A percentile compares a stretch with the other conserved stretches of the same genome.
phyloP scores from a whole-genome alignment of 2,797 vertebrate species.

The Phalloptychus januarius region DNA sequence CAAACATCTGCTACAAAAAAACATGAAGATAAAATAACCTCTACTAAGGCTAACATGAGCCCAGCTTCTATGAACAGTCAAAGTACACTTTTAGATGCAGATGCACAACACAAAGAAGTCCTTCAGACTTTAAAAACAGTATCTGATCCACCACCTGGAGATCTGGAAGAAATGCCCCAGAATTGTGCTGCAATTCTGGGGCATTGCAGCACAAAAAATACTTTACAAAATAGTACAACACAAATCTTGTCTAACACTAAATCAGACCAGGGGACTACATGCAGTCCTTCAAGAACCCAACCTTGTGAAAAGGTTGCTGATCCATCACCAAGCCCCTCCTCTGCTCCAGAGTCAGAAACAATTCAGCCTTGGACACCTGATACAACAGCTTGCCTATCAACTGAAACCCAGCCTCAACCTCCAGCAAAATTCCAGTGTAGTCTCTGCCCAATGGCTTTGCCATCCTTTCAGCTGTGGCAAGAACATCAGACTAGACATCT shows the following conservation, averaged over 20 bases:
- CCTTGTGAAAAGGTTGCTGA: constrained; percentile 50
- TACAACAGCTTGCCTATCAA: constrained; percentile 32
- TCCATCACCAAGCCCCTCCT: constrained; percentile 31
- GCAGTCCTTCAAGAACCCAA: constrained; percentile 39
- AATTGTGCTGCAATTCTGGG: constrained; percentile 24
- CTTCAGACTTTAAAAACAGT: constrained; percentile 27
- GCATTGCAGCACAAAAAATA: too few relatives aligned
- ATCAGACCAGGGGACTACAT: constrained; percentile 29
- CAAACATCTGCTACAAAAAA: constrained; percentile 41
- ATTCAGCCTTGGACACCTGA: constrained; percentile 56
- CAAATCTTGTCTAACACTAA: constrained; percentile 26
- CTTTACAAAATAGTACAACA: constrained; percentile 39
- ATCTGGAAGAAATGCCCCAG: constrained; percentile 41
- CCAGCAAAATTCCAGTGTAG: constrained; percentile 95
- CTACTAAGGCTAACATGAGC: constrained; percentile 38
- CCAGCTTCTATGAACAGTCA: constrained; percentile 31
- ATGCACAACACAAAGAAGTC: constrained; percentile 49
- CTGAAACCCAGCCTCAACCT: constrained; percentile 77
- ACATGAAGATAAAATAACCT: constrained; percentile 45
- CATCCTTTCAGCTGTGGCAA: constrained; percentile 97
- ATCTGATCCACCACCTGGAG: constrained; percentile 34
- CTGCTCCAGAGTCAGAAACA: constrained; percentile 54
- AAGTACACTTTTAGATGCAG: constrained; percentile 39
- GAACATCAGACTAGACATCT: constrained; percentile 98
- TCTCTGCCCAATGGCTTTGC: constrained; percentile 92